Base-by-base conservation (phyloP, 2,797 vertebrate species). In the Paramormyrops hopkinsi region DNA sequence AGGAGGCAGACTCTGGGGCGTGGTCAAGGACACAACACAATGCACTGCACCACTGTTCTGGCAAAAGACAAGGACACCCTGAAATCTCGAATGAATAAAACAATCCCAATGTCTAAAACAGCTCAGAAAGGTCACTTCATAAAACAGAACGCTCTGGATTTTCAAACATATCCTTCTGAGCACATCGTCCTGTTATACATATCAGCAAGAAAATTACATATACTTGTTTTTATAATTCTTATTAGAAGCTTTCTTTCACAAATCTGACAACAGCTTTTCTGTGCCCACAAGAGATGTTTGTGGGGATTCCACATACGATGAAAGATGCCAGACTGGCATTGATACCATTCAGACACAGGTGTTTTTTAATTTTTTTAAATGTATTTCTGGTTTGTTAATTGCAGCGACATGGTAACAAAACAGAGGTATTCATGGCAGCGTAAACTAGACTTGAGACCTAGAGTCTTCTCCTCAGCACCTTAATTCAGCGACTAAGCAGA, bases 21-120 rank as follows among this genome's bases (percentile, higher is more conserved):
- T 88, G 73, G 91, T 91, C 92, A 94, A 94, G 93, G 93, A 87
- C 93, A 94, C 89, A 92, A 56, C 69, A 22, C 89, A 91, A 92
- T 92, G 92, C 92, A 90, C 90, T 93, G 92, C 92, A 90, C 33
- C 92, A 92, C 88, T 51, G 22, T 29, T 86, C 83, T 50, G 25
- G 48, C 84, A 53, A 51, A 53, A 54, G 65, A 6, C 25, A 53
- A 51, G 83, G 50, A 50, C 48, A 53, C 22, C 50, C 22, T 86
- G 46, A 51, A 8, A 29, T 33, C 83, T 86, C 46, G 37, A 33
- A 73, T 73, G 65, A 73, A 37, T 73, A 73, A 73, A 73, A 73
- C 29, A 37, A 73, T 2, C 29, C 33, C 29, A 37, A 73, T 73
- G 29, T 33, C 65, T 73, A 37, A 17, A 73, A 73, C 65, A 73